Conservation (phyloP, 2,113 vertebrate genomes). For the Chloroceryle aenea region DNA sequence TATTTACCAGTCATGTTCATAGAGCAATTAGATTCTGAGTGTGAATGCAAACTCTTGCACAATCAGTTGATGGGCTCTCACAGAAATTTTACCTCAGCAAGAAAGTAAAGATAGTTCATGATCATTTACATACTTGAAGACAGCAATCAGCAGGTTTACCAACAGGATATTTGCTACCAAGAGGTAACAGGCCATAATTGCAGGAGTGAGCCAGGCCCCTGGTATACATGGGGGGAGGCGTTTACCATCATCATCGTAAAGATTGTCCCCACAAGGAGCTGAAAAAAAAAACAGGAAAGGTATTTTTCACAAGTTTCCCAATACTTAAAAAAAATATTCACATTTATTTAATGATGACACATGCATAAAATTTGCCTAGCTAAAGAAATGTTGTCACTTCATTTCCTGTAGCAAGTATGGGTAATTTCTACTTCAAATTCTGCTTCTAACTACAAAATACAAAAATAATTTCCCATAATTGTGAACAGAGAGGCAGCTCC, state of each 20-base stretch:
- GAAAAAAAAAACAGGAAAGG: neutral
- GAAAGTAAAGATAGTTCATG: neutral
- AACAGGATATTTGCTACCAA: conserved; percentile 97
- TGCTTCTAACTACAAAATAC: neutral
- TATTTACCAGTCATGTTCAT: neutral
- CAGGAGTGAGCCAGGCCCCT: conserved; percentile 96
- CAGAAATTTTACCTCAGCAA: neutral
- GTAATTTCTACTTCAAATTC: neutral
- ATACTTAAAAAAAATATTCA: neutral
- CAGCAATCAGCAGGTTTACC: conserved; percentile 96
- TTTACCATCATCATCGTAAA: conserved; percentile 96
- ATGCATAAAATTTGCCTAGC: neutral
- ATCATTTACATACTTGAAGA: conserved; percentile 90
- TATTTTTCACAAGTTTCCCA: neutral
- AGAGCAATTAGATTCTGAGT: neutral
- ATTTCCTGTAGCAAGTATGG: neutral
- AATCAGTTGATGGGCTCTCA: neutral
- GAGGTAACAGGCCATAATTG: conserved; percentile 98
- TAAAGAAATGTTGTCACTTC: neutral
- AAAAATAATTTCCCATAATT: neutral
- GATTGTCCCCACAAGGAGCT: conserved; percentile 97
- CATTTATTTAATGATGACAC: neutral
- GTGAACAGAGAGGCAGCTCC: neutral
- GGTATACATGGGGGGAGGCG: conserved; percentile 96
- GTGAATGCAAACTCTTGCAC: neutral